Conservation (phyloP, 2,113 vertebrate species). For the Peromyscus californicus region DNA sequence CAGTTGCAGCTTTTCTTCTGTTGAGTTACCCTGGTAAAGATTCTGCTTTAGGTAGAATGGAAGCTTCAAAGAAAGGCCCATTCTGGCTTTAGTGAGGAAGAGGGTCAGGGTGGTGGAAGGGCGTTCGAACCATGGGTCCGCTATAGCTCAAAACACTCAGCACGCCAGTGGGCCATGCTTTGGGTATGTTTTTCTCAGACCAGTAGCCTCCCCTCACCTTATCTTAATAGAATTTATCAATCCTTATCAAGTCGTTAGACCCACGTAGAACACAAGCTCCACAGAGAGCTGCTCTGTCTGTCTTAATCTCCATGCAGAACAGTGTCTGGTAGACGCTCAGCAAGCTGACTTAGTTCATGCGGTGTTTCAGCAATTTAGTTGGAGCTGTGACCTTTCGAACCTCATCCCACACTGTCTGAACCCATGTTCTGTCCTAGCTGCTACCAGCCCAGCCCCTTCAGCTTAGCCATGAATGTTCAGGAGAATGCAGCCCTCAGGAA, state of each 20-base stretch:
- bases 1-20: not conserved
- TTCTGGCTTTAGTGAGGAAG: too few species aligned
- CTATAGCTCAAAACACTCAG: not conserved
- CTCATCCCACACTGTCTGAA: not conserved
- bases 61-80: not conserved
- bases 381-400: not conserved
- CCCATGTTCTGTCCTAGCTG: not conserved
- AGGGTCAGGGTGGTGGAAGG: not conserved
- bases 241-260: not conserved
- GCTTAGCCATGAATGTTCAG: not conserved
- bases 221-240: not conserved
- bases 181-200: not conserved
- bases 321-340: not conserved
- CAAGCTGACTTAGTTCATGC: not conserved
- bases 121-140: not conserved
- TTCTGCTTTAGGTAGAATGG: not conserved
- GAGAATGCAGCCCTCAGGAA: not conserved
- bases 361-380: not conserved
- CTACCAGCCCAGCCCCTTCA: not conserved
- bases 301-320: not conserved
- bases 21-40: not conserved
- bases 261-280: not conserved
- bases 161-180: not conserved
- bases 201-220: not conserved
- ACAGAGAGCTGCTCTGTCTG: not conserved